Evolutionary conservation across 2,797 vertebrate genomes (phyloP), one percentile per base, ranked within the genome.

Genomic region (Phyllotis vaccarum): DNA sequence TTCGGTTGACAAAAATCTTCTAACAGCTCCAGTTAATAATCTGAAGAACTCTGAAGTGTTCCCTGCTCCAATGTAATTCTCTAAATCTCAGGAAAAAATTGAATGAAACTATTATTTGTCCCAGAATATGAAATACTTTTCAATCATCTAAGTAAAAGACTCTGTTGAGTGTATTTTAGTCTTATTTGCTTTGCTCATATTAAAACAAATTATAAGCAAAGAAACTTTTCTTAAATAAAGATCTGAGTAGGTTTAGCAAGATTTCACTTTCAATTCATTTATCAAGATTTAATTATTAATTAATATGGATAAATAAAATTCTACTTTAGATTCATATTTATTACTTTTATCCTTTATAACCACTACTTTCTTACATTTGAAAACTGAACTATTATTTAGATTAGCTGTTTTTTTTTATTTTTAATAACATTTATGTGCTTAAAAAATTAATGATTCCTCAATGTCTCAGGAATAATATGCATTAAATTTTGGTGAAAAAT

Each of bases 171-270:
- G 79, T 92, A 78, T 91, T 94, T 95, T 93, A 75, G 82, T 93
- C 34, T 78, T 29, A 75, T 78, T 82, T 91, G 2, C 74, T 88
- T 19, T 14, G 16, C 0, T 46, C 7, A 68, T 72, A 52, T 62
- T 83, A 96, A 95, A 96, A 90, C 17, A 93, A 62, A 70, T 46
- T 80, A 16, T 14, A 88, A 21, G 16, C 64, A 72, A 21, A 21
- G 64, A 93, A 80, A n/a, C 62, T 86, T 68, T 96, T 22, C 49
- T 89, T 89, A 93, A 92, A 81, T 96, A 94, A 91, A 87, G 14
- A 96, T 91, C 72, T 94, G 34, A 88, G 56, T 90, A 74, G 22
- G 31, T 78, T 49, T 64, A 64, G 5, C 56, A 64, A 52, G 8
- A 78, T 62, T 49, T 60, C 29, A 62, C 49, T 34, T 56, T n/a